Base-by-base conservation (phyloP, 2,113 vertebrate species). In the Nesogale talazaci region DNA sequence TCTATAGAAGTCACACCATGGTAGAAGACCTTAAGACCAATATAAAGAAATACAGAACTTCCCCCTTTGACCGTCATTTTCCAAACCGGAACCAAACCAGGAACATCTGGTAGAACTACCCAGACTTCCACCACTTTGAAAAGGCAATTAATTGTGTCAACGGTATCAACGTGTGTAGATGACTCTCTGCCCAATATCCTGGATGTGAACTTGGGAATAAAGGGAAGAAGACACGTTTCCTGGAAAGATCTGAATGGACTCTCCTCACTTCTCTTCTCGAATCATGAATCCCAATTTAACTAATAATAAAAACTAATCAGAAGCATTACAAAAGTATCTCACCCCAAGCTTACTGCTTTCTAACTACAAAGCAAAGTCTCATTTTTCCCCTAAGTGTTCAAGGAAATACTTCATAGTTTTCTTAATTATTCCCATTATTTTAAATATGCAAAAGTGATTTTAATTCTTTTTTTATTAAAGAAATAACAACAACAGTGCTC, bases 11-110 rank as follows among this genome's bases (percentile, higher is more conserved):
- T 69, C 29, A 69, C 79, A 97, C 96, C 25, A 98, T 99, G 98
- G 97, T 98, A 20, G 98, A 99, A 2, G 97, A 59, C 34, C 98
- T 99, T 52, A 78, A 98, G 80, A 9, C 85, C 19, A 99, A 98
- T 92, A 97, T 99, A 56, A 75, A 98, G 72, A 98, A 97, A 1
- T 99, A 98, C 91, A 97, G 97, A 84, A 99, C 98, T 0, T 98
- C 98, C 29, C 98, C 98, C 0, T 99, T 99, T 40, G 98, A 99
- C 29, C 96, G 98, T 91, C 97, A 98, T 36, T 99, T 99, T 96
- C 98, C 98, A 38, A 99, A 98, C 97, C 96, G 97, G 93, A 99
- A 99, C 97, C 98, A 99, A 97, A 98, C 98, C 87, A 98, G 94
- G 88, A 98, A 98, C 98, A 98, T 98, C 97, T 99, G 98, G 97